Evolutionary conservation across 2,888 invertebrate genomes (phyloP), one percentile per base, ranked within the genome.

Genomic region (Trachelus troglodyta): DNA sequence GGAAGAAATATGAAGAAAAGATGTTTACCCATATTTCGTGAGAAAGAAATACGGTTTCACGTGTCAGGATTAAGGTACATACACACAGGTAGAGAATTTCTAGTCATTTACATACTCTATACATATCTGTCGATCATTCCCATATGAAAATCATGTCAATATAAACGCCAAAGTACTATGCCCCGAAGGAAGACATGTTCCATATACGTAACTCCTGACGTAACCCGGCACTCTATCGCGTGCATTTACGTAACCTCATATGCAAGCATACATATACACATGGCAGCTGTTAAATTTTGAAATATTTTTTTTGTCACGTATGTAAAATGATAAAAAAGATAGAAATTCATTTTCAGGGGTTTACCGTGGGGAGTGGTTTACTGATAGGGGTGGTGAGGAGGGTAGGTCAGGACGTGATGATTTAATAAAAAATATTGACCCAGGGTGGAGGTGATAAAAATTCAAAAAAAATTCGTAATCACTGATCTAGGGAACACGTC

Each of bases 51-150:
- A 56, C 23, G 71, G 9, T 71, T 12, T 31, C 34, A 1, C 71
- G 71, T 23, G 71, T 34, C 31, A 31, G 23, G 23, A 23, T 34
- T 31, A 31, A 34, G 33, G 71, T 71, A 71, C 71, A 71, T 71
- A 31, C 71, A 34, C 71, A 34, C 34, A 71, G 71, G 31, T 71
- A 33, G 56, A 56, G 2, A 9, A 56, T 71, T 31, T 78, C 78
- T 78, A 78, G 78, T 78, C 78, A 78, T 78, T 78, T 78, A 76
- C 75, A 71, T 56, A 23, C 23, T 23, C 23, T 23, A 56, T 56
- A 56, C 56, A 56, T 56, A 71, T 71, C 71, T 71, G 71, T 71
- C 71, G 71, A 71, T 34, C 71, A 71, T 71, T 71, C 71, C 71
- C 34, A 34, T 56, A 71, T 15, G 71, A 71, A 34, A 33, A 31